A percentile compares a stretch with the other conserved stretches of the same genome.
Conservation (phyloP, 2,113 vertebrate species). For the Mobula birostris region DNA sequence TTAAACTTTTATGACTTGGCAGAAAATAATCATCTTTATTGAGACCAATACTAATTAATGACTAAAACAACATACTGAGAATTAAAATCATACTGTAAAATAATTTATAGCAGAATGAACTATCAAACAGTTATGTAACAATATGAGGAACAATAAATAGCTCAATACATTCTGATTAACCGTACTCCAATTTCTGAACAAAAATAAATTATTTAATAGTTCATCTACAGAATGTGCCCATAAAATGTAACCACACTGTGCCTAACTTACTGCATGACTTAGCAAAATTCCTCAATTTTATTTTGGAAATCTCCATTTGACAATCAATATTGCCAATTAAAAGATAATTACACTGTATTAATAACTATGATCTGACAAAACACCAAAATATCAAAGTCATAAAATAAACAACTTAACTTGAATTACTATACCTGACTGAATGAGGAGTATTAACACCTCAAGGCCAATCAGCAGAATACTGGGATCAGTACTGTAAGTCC, state of each 20-base stretch:
- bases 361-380: not conserved
- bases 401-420: not conserved
- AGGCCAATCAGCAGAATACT: slow-evolving; percentile 64
- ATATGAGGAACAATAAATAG: not conserved
- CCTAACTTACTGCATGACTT: not conserved
- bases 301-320: not conserved
- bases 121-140: not conserved
- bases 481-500: slow-evolving; percentile 57
- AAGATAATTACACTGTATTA: not conserved
- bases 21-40: not conserved
- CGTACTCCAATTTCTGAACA: not conserved
- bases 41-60: not conserved
- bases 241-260: not conserved
- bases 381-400: not conserved
- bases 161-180: not conserved
- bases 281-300: not conserved
- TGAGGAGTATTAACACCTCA: slow-evolving; percentile 70
- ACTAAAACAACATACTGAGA: not conserved
- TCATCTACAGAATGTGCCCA: not conserved
- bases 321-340: not conserved
- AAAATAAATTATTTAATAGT: not conserved
- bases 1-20: not conserved
- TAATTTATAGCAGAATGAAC: not conserved
- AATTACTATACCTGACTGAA: slow-evolving; percentile 70
- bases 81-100: not conserved